Percentiles rank a stretch among this genome's conserved stretches.
Conservation (phyloP, 2,113 vertebrate genomes). For the Gulo gulo region DNA sequence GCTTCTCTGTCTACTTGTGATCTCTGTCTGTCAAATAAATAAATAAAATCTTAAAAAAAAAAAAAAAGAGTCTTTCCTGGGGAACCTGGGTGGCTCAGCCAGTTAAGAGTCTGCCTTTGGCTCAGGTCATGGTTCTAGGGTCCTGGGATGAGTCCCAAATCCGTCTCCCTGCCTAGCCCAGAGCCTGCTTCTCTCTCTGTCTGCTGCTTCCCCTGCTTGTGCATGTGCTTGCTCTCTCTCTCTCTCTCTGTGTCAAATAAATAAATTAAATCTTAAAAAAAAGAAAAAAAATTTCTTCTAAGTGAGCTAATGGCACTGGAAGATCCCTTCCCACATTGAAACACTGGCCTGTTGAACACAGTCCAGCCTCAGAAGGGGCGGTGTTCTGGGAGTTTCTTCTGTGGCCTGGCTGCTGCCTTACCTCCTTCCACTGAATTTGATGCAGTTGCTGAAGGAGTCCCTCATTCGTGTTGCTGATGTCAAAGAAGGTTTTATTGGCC, state of each 20-base stretch:
- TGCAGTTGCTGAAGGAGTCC: background rate
- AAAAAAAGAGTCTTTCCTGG: background rate
- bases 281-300: background rate
- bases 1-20: too few species aligned
- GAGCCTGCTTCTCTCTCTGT: background rate
- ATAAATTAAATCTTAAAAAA: too few species aligned
- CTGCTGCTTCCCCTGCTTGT: too few species aligned
- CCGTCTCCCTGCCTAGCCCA: too few species aligned
- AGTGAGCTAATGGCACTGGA: background rate
- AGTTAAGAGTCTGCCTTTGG: too few species aligned
- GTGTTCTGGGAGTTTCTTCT: background rate
- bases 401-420: background rate
- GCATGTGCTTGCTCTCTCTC: too few species aligned
- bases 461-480: slow-evolving; percentile 1
- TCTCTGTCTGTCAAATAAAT: too few species aligned
- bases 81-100: background rate
- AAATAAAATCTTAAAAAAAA: too few species aligned
- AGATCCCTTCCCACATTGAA: background rate
- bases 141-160: too few species aligned
- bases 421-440: slow-evolving; percentile 22
- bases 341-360: background rate
- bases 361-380: background rate
- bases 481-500: background rate
- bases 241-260: too few species aligned
- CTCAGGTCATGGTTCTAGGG: too few species aligned